Evolutionary conservation across 2,113 vertebrate genomes (phyloP), one percentile per base, ranked within the genome.

Genomic region (Eublepharis macularius): DNA sequence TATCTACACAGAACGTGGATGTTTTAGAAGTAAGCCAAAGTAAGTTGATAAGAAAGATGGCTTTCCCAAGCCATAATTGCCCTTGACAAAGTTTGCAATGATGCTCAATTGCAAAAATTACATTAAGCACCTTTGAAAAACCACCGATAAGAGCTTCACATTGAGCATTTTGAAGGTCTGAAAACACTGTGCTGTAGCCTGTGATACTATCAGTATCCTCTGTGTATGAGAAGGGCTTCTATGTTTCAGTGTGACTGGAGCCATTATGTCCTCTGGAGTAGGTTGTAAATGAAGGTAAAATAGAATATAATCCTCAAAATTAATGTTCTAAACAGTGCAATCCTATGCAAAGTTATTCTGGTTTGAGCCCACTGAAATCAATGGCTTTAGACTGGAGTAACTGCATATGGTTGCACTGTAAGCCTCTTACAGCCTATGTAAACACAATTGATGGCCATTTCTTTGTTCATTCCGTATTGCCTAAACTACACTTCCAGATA

Each of bases 231-330:
- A 92, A 93, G 86, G 83, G 83, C 83, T 85, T 88, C 39, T 90
- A 69, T 74, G 60, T 85, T 87, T 63, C 88, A 93, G 77, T 84
- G 93, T 92, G 94, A 95, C 90, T 90, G 94, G 21, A 92, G 86
- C 81, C 91, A 88, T 94, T 92, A 93, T 57, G 94, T 89, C 90
- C 90, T 92, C 91, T 95, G 96, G 95, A 94, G 94, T 95, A 96
- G 93, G 92, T 93, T 95, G 93, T 87, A 94, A 93, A 94, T 93
- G 93, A 95, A 82, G 91, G 86, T 89, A 93, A 93, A 76, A 93
- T 88, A 93, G 87, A 93, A 88, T 86, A 60, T 0, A 49, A 75
- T 34, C n/a, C 16, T 72, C 83, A 66, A 65, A 63, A 54, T 68
- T 47, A 86, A 82, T 60, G 66, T 24, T 26, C 72, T 87, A 54